Evolutionary conservation across 2,888 invertebrate genomes (phyloP).

Genomic region (Papilio demoleus): DNA sequence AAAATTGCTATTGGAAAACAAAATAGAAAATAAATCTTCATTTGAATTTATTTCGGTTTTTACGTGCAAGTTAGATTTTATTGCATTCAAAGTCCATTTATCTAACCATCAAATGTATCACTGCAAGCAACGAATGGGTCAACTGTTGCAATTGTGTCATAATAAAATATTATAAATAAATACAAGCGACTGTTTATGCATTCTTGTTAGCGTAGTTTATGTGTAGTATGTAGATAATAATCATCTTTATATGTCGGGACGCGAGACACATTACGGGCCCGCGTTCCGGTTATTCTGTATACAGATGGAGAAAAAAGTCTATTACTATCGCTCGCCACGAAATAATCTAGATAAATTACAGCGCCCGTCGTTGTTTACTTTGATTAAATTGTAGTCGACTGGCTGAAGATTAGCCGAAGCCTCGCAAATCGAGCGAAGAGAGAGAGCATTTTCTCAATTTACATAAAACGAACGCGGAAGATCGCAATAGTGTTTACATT

Average conservation of each 20-base stretch:
- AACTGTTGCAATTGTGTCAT: conserved; percentile 68
- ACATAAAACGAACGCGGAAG: conserved; percentile 76
- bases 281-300: conserved; percentile 55
- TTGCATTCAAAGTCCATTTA: conserved; percentile 61
- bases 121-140: conserved; percentile 61
- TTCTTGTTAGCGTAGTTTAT: conserved; percentile 59
- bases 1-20: conserved; percentile 45
- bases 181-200: conserved; percentile 51
- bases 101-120: conserved; percentile 58
- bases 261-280: conserved; percentile 65
- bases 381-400: conserved; percentile 84
- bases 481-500: conserved; percentile 68
- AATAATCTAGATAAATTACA: conserved; percentile 83
- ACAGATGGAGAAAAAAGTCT: conserved; percentile 76
- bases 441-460: conserved; percentile 77
- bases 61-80: conserved; percentile 49
- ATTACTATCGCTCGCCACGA: conserved; percentile 79
- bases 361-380: conserved; percentile 79
- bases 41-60: conserved; percentile 8
- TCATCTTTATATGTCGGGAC: conserved; percentile 65
- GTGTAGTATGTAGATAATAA: conserved; percentile 71
- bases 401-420: conserved; percentile 80
- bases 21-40: conserved; percentile 42
- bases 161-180: conserved; percentile 49
- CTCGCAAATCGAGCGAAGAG: conserved; percentile 78